Evolutionary conservation across 1,140 invertebrate species (phyloP), one percentile per base, ranked within the genome.

Genomic region (Chymomyza costata): DNA sequence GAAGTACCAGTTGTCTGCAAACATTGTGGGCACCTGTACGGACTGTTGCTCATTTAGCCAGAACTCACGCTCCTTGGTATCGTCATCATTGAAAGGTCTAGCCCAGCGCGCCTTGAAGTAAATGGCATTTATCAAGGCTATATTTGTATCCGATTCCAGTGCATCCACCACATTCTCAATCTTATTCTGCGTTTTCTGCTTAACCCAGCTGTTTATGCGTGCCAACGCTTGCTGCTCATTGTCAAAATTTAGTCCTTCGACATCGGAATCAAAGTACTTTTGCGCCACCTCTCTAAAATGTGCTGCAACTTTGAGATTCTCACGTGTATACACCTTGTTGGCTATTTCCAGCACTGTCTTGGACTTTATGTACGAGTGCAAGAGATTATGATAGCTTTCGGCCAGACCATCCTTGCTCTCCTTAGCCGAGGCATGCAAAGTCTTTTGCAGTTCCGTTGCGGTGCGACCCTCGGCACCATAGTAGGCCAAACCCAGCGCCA

Each of bases 41-140:
- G 71, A 84, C 28, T 86, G 68, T 13, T 52, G 82, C 15, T 86
- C 81, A 44, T 67, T 80, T 1, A 88, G 53, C 54, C 88, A 85
- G 70, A 93, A 93, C 28, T 86, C 64, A 40, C 85, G 83, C 5
- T 85, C 69, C 7, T 60, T 60, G 0, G 93, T 93, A 1, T 66
- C 40, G 3, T 82, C 57, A 18, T 82, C 65, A 52, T 88, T 66
- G 65, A 94, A 94, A 56, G 87, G 87, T 19, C 84, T 65, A 31
- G 86, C 69, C 93, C 93, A 94, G 19, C 86, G 84, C n/a, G 91
- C 92, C 87, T 93, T 91, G 83, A 92, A 93, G 82, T 91, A 91
- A 30, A 92, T 87, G n/a, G 91, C 90, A 83, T 93, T 93, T 41
- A 89, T 88, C 39, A 90, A 87, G 52, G 91, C 88, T 66, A 90